Evolutionary conservation across 2,797 vertebrate genomes (phyloP).

Genomic region (Myotis vivesi): DNA sequence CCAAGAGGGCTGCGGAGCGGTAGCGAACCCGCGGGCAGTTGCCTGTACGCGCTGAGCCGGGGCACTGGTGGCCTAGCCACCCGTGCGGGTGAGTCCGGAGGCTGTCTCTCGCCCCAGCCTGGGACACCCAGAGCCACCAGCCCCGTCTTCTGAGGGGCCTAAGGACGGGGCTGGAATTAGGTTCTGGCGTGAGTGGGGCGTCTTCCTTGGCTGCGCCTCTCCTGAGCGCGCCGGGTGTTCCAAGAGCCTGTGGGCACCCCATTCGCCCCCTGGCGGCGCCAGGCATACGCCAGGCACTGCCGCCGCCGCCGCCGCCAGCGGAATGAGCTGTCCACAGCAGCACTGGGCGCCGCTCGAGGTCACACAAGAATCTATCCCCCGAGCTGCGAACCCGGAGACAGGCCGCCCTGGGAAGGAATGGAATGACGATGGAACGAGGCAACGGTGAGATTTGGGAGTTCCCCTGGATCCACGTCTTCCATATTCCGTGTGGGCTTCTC

Average conservation of each 20-base stretch:
- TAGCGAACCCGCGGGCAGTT: not conserved
- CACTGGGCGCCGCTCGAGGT: slow-evolving; percentile 58
- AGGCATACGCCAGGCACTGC: not conserved
- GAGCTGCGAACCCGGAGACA: not conserved
- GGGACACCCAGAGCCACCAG: not conserved
- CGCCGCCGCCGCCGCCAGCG: not conserved
- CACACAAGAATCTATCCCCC: not conserved
- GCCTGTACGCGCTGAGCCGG: not conserved
- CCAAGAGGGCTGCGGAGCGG: not conserved
- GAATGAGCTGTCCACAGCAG: slow-evolving; percentile 78
- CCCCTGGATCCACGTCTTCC: not conserved
- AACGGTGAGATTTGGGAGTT: not conserved
- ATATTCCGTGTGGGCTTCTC: not conserved
- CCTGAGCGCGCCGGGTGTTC: not conserved
- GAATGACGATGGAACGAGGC: not conserved
- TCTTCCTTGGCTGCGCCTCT: not conserved
- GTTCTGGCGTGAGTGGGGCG: not conserved
- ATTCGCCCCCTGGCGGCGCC: slow-evolving; percentile 72
- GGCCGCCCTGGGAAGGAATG: not conserved
- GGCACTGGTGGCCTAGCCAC: not conserved
- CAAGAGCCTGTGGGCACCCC: not conserved
- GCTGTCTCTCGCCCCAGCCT: not conserved
- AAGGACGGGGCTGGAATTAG: not conserved
- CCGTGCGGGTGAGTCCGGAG: not conserved
- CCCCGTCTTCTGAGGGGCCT: not conserved